Conservation (phyloP, 1,140 invertebrate species). For the Apis dorsata region DNA sequence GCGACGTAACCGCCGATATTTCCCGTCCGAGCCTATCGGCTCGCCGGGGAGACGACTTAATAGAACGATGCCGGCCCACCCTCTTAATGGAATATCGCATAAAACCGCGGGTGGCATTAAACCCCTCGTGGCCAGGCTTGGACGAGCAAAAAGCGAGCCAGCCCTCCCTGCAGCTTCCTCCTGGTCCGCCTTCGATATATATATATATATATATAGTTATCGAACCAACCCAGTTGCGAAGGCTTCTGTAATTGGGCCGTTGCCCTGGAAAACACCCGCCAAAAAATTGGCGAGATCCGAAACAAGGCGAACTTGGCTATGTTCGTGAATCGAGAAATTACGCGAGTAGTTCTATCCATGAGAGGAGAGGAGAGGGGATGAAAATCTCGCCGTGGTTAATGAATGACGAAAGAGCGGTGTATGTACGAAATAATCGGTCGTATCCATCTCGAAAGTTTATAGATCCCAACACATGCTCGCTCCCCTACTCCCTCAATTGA, state of each 20-base stretch:
- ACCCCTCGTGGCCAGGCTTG: not conserved
- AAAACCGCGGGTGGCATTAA: slow-evolving; percentile 63
- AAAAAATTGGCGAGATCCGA: not conserved
- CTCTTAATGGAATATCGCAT: slow-evolving; percentile 66
- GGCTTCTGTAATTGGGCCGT: slow-evolving; percentile 45
- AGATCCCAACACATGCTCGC: slow-evolving; percentile 48
- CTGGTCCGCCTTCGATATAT: not conserved
- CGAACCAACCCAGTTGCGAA: not conserved
- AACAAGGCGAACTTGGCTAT: too few species aligned
- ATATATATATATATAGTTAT: slow-evolving; percentile 11
- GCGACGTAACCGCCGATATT: slow-evolving; percentile 64
- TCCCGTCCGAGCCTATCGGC: slow-evolving; percentile 66
- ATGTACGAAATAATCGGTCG: slow-evolving; percentile 54
- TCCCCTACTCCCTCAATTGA: slow-evolving; percentile 56
- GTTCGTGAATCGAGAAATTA: too few species aligned
- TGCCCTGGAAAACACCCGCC: slow-evolving; percentile 25
- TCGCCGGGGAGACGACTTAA: slow-evolving; percentile 63
- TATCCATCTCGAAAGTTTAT: slow-evolving; percentile 60
- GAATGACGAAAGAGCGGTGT: not conserved
- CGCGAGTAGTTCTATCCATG: too few species aligned
- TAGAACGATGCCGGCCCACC: slow-evolving; percentile 61
- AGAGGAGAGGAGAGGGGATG: too few species aligned
- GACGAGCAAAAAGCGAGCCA: slow-evolving; percentile 36
- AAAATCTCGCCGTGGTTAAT: too few species aligned
- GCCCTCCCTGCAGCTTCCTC: not conserved